These are phyloP conservation scores for Monochamus alternatus DNA, from an alignment of 2,888 invertebrate species.

Conservation along the genomic window DNA sequence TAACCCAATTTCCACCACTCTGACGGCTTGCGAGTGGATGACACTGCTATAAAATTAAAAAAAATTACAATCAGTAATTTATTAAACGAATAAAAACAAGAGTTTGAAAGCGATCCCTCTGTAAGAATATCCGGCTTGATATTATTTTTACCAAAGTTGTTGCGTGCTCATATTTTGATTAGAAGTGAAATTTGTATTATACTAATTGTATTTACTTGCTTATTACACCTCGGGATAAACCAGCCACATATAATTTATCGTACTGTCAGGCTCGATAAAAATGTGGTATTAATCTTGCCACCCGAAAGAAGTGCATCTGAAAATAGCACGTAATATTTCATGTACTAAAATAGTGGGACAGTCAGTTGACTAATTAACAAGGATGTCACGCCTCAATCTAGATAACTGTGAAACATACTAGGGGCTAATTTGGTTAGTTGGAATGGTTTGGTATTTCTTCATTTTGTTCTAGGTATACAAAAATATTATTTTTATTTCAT, in stretches of 20 bases:
- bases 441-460: too few species aligned
- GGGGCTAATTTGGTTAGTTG: not conserved
- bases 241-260: not conserved
- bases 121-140: not conserved
- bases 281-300: not conserved
- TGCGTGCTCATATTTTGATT: not conserved
- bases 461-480: too few species aligned
- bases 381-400: not conserved
- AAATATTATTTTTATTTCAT: too few species aligned
- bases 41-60: too few species aligned
- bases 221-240: not conserved
- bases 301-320: not conserved
- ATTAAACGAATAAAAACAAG: too few species aligned
- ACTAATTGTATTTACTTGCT: not conserved
- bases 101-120: not conserved
- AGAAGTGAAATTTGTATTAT: not conserved
- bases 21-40: too few species aligned
- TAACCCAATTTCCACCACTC: too few species aligned
- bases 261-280: not conserved
- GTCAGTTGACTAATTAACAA: not conserved
- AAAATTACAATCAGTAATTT: too few species aligned
- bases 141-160: not conserved
- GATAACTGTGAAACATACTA: not conserved
- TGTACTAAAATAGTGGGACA: not conserved
- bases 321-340: not conserved